Base-by-base conservation (phyloP, 2,113 vertebrate genomes). In the Paramormyrops kingsleyae region DNA sequence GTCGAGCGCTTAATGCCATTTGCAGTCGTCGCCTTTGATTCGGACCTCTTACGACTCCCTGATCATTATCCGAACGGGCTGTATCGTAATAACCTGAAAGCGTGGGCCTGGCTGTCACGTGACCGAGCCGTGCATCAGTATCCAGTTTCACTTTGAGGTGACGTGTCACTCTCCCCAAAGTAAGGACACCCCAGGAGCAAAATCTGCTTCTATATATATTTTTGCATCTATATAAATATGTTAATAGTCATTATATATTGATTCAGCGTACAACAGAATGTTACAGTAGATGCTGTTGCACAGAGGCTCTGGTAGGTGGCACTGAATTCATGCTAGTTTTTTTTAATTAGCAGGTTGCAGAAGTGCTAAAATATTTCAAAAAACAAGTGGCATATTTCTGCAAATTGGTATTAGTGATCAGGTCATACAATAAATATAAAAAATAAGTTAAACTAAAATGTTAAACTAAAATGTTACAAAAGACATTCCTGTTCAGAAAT, bases 1-100 rank as follows among this genome's bases (percentile, higher is more conserved):
- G 90, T 93, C 94, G 94, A 94, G 95, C 94, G 94, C 94, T 95
- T 95, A 95, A 95, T 95, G 94, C 94, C 94, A 94, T 94, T 94
- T 93, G 93, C 94, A 93, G 93, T 93, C 94, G 91, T 92, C 91
- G 91, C 93, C 91, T 93, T 92, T 93, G 91, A 92, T 66, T 91
- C 89, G 91, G 90, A 90, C 89, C 90, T 89, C 85, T 90, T 86
- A 87, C 47, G 17, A 83, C 74, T 90, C 70, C 47, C n/a, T 52
- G 70, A n/a, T 89, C 50, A 83, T 89, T 89, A 83, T 83, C 70
- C 24, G 50, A 50, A 53, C 49, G 5, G 21, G 4, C 24, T 13
- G 27, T 21, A 15, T n/a, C 35, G 13, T 13, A 27, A 74, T n/a
- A 19, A 24, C 44, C 59, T 56, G 10, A 50, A 31, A 35, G 42